Evolutionary conservation across 53 echinoderm and acorn worm species (phyloP), one percentile per base, ranked within the genome.

Genomic region (Mesocentrotus franciscanus): DNA sequence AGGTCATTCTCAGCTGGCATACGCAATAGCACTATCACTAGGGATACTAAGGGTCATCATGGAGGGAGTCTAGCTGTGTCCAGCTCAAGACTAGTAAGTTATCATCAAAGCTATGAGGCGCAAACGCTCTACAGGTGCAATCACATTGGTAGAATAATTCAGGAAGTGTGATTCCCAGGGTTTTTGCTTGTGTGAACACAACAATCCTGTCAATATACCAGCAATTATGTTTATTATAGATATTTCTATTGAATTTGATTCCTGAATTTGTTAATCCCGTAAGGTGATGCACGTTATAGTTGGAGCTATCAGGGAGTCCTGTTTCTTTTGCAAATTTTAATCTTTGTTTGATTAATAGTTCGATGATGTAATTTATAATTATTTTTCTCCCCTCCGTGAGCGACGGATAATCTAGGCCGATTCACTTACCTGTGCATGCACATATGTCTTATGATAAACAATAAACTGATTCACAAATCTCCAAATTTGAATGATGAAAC

Each of bases 1-100:
- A 92, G 98, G 78, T 98, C 98, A 62, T 98, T 98, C 97, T 99
- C 99, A 57, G 99, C 98, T 18, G 97, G 98, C 42, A 83, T 99
- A 27, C 96, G 96, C 71, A 96, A 99, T 35, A 95, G 96, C 49
- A 97, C 96, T 34, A 97, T 99, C 90, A 99, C 99, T 20, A 96
- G 99, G 85, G 99, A 99, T 61, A 95, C 78, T 4, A 95, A 96
- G 35, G 96, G 96, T 75, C 91, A 93, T 33, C 49, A 92, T 22
- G 96, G 96, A 8, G 97, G 97, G 22, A 87, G 87, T 58, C 96
- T 99, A 57, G 96, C 96, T n/a, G 97, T 99, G 20, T 95, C 97
- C 9, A 99, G 98, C 92, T 98, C 99, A 18, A 97, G 97, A 96
- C 84, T 99, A 84, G 99, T 99, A 97, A 94, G 97, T 94, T 11